These are phyloP conservation scores for Oncorhynchus keta DNA, from an alignment of 2,113 vertebrate genomes.

Conservation along the genomic window DNA sequence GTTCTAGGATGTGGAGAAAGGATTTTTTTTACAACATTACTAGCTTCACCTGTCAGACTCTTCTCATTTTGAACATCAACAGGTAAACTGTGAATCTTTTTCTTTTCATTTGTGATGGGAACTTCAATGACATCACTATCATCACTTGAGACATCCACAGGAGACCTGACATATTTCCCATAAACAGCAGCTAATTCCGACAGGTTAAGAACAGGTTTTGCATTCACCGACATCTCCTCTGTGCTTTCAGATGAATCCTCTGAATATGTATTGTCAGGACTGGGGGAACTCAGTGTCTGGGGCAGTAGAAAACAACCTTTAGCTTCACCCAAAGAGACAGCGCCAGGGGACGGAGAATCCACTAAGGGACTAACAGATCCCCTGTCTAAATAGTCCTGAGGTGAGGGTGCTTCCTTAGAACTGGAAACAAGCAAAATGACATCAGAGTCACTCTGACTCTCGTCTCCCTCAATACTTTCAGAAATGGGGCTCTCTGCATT, in stretches of 20 bases:
- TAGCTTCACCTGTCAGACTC: neutral
- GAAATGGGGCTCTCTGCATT: conserved; percentile 31
- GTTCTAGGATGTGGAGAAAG: neutral
- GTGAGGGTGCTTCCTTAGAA: conserved; percentile 49
- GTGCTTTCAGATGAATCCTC: conserved; percentile 63
- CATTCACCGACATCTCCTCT: conserved; percentile 50
- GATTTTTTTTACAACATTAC: neutral
- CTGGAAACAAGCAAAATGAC: conserved; percentile 66
- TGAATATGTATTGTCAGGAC: conserved; percentile 54
- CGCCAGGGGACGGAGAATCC: conserved; percentile 49
- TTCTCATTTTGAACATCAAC: conserved; percentile 4
- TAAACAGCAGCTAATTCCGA: conserved; percentile 50
- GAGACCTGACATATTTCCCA: conserved; percentile 13
- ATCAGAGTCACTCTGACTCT: conserved; percentile 67
- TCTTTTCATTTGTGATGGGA: conserved; percentile 29
- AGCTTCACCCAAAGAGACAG: conserved; percentile 46
- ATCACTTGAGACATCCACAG: conserved; percentile 56
- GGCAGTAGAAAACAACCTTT: conserved; percentile 49
- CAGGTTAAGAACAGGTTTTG: conserved; percentile 58
- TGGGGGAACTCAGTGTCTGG: conserved; percentile 57
- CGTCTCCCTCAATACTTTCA: conserved; percentile 60
- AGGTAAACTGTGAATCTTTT: neutral
- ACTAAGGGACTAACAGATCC: conserved; percentile 49
- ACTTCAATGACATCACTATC: conserved; percentile 68
- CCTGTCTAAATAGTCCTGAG: conserved; percentile 35